Evolutionary conservation across 2,113 vertebrate genomes (phyloP), one percentile per base, ranked within the genome.

Genomic region (Cephalopterus ornatus): DNA sequence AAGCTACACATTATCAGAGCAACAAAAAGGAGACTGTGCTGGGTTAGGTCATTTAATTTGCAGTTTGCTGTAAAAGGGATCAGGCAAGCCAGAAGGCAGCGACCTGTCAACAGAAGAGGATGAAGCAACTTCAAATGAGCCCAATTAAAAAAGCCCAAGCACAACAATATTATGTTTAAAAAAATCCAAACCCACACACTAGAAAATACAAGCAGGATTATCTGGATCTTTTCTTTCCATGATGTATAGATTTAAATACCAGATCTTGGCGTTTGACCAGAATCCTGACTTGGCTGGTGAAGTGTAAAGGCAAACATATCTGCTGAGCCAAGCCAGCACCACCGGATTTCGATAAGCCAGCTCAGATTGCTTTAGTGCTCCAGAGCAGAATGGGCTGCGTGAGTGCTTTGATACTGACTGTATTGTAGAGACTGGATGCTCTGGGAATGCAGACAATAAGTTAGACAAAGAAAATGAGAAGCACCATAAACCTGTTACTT

Each of bases 1-100:
- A 94, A 95, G 80, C 71, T 92, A 71, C 76, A 81, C 18, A 87
- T 91, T 95, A 91, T 85, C 74, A 75, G 50, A 92, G 55, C 47
- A 95, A 93, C 89, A 92, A 82, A 93, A 88, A 81, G 32, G 37
- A 82, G 37, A 50, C 63, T 59, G 20, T n/a, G 61, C 30, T 82
- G 66, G 61, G 49, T 91, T 94, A 92, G 68, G 86, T 93, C 16
- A 82, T 89, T 95, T 93, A 85, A 92, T 91, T 96, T 96, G 71
- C 77, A 66, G 62, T 71, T 90, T 93, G 70, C 77, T 88, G 53
- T 73, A 94, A 95, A 94, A 96, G 32, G 16, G 32, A 92, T 92
- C 72, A 84, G 59, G 68, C 59, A 86, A 96, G 37, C 65, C 85
- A 95, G 76, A 87, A 86, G 63, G 79, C 68, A 84, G 56, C 0